These are phyloP conservation scores for Lysandra bellargus DNA, from an alignment of 2,888 invertebrate genomes.

Conservation along the genomic window DNA sequence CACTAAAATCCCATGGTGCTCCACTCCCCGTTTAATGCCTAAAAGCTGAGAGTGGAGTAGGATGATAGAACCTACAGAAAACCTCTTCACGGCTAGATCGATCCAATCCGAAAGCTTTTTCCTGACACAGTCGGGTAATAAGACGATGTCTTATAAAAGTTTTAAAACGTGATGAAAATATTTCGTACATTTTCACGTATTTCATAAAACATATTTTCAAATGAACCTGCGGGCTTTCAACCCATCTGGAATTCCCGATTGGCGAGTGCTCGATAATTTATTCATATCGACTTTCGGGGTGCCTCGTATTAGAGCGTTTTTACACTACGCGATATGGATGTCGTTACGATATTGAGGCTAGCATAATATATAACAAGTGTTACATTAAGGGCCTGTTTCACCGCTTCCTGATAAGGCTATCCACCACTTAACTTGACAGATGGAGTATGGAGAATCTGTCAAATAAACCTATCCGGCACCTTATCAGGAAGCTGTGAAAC, in stretches of 20 bases:
- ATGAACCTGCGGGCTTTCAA: slow-evolving; percentile 17
- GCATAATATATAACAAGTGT: no score
- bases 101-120: neutral
- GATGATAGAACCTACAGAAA: no score
- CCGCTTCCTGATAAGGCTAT: no score
- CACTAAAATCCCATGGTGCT: no score
- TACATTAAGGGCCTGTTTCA: no score
- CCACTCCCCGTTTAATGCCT: no score
- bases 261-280: slow-evolving; percentile 20
- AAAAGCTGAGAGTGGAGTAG: no score
- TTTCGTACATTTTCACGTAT: slow-evolving; percentile 14
- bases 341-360: neutral
- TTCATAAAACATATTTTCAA: slow-evolving; percentile 19
- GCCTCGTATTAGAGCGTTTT: neutral
- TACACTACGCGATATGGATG: neutral
- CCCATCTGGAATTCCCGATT: slow-evolving; percentile 21
- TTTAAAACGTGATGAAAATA: neutral
- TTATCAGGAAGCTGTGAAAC: no score
- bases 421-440: no score
- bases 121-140: neutral
- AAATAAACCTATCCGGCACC: no score
- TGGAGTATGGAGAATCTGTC: no score
- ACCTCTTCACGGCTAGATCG: no score
- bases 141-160: neutral
- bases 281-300: slow-evolving; percentile 16